Percentiles rank a stretch among this genome's conserved stretches.
Conservation (phyloP, 2,888 invertebrate genomes). For the Amorpha juglandis region DNA sequence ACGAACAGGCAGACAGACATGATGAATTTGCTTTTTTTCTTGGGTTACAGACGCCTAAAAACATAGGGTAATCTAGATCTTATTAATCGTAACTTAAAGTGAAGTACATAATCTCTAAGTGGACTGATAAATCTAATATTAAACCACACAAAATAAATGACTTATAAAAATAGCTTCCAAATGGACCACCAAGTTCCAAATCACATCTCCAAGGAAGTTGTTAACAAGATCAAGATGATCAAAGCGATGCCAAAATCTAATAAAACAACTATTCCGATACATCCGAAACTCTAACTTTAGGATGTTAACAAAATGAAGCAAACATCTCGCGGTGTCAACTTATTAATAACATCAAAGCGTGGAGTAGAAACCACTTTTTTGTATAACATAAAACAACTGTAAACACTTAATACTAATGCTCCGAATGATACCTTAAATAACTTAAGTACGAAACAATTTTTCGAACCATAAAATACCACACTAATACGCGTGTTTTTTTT, state of each 20-base stretch:
- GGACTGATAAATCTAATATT: too few species aligned
- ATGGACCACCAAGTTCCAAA: background rate
- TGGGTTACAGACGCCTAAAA: too few species aligned
- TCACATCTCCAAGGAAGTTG: conserved; percentile 19
- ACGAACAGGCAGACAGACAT: too few species aligned
- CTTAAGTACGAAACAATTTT: conserved; percentile 49
- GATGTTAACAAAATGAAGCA: conserved; percentile 15
- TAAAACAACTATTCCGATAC: conserved; percentile 9
- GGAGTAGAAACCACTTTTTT: conserved; percentile 44
- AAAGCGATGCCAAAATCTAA: conserved; percentile 7
- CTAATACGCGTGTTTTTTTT: conserved; percentile 33
- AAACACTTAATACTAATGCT: conserved; percentile 46
- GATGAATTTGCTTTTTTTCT: too few species aligned
- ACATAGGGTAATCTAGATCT: too few species aligned
- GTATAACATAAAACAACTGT: conserved; percentile 51
- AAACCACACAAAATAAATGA: too few species aligned
- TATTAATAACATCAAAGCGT: conserved; percentile 45
- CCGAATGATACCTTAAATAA: conserved; percentile 55
- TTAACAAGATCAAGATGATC: conserved; percentile 16
- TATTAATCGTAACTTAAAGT: too few species aligned
- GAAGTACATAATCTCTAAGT: too few species aligned
- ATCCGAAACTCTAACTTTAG: conserved; percentile 8
- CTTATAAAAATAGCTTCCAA: background rate
- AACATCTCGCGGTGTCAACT: background rate
- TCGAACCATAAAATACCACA: conserved; percentile 48